These are phyloP conservation scores for Hassar affinis DNA, from an alignment of 2,113 vertebrate species.

Conservation along the genomic window DNA sequence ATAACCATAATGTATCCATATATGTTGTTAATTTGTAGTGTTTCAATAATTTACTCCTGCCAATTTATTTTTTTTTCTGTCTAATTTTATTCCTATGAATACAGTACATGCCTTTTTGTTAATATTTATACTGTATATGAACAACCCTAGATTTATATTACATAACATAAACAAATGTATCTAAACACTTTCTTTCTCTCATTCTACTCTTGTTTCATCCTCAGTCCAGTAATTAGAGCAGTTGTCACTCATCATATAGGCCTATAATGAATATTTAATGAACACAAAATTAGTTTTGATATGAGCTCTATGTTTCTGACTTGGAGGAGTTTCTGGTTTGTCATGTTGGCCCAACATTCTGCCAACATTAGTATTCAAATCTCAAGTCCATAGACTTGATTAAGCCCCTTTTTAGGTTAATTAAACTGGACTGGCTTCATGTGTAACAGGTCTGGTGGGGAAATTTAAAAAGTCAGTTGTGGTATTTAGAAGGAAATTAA, in stretches of 20 bases:
- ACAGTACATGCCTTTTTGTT: too few relatives aligned
- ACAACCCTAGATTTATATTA: too few relatives aligned
- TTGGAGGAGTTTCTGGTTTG: constrained; percentile 41
- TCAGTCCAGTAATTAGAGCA: neutral
- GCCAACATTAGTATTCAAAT: constrained; percentile 42
- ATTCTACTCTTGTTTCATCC: neutral
- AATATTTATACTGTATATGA: too few relatives aligned
- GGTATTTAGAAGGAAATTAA: too few relatives aligned
- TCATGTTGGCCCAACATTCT: constrained; percentile 5
- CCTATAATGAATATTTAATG: neutral
- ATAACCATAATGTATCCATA: neutral
- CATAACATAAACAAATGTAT: too few relatives aligned
- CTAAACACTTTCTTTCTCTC: neutral
- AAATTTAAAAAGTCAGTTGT: neutral
- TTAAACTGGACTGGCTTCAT: constrained; percentile 42
- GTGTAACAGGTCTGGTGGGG: constrained; percentile 33
- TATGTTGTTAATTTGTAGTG: neutral
- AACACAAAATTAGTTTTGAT: constrained; percentile 13
- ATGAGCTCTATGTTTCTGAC: constrained; percentile 42
- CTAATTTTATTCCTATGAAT: neutral
- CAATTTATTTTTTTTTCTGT: neutral
- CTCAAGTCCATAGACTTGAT: constrained; percentile 5
- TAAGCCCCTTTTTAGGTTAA: constrained; percentile 36
- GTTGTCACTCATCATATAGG: neutral
- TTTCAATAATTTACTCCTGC: neutral